These are phyloP conservation scores for Ostrea denselamellosa DNA, from an alignment of 1,140 invertebrate genomes.

Conservation along the genomic window DNA sequence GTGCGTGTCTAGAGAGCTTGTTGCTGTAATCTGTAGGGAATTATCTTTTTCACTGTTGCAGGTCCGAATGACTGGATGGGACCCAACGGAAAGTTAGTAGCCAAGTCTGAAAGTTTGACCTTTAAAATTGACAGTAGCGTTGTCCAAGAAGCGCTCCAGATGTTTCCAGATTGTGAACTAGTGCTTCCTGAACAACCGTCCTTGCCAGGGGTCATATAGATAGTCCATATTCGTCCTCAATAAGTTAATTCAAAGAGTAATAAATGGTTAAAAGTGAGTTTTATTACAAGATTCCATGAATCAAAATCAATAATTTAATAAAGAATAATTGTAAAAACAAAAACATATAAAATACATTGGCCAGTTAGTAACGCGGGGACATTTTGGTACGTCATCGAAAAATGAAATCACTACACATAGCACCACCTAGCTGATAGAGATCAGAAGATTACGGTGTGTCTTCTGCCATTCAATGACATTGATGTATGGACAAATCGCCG, in stretches of 20 bases:
- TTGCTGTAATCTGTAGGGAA: background rate
- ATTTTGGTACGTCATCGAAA: background rate
- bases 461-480: background rate
- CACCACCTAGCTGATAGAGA: background rate
- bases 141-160: slow-evolving; percentile 18
- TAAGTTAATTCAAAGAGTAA: background rate
- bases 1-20: no score
- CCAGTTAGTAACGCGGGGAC: background rate
- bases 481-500: background rate
- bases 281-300: slow-evolving; percentile 4
- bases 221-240: background rate
- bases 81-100: slow-evolving; percentile 28
- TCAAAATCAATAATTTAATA: slow-evolving; percentile 7
- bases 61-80: slow-evolving; percentile 52
- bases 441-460: slow-evolving; percentile 41
- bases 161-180: slow-evolving; percentile 34
- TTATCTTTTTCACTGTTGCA: background rate
- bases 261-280: background rate
- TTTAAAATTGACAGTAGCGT: slow-evolving; percentile 48
- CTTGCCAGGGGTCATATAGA: background rate
- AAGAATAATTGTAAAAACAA: background rate
- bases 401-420: background rate
- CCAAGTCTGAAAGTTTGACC: slow-evolving; percentile 42
- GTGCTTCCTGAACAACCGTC: background rate
- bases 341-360: background rate